These are phyloP conservation scores for Tupaia chinensis DNA, from an alignment of 2,113 vertebrate genomes.

Conservation along the genomic window DNA sequence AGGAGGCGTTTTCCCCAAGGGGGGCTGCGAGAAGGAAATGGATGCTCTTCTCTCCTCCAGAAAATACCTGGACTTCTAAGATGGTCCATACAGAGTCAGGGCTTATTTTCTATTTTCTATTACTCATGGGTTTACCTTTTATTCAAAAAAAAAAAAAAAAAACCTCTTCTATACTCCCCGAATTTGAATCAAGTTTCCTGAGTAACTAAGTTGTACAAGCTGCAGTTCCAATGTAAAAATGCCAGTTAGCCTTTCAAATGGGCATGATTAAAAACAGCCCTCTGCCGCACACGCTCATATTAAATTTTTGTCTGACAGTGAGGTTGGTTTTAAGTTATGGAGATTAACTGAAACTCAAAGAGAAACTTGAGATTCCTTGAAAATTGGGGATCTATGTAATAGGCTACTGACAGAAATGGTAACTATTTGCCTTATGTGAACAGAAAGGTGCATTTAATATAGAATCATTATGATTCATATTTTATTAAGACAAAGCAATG, in stretches of 20 bases:
- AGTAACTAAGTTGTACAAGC: not conserved
- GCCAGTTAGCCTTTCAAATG: not conserved
- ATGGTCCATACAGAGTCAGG: not conserved
- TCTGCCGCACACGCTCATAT: not conserved
- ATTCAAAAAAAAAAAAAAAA: not conserved
- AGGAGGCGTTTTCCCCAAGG: not conserved
- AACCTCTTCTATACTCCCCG: not conserved
- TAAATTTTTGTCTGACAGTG: not conserved
- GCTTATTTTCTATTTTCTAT: not conserved
- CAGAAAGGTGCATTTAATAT: not conserved
- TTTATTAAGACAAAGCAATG: slow-evolving; percentile 14
- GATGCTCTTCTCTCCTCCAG: not conserved
- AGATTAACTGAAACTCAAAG: not conserved
- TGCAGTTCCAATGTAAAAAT: not conserved
- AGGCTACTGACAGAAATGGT: not conserved
- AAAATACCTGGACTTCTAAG: not conserved
- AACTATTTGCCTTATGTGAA: not conserved
- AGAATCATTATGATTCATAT: not conserved
- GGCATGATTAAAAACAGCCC: not conserved
- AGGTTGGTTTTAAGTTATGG: not conserved
- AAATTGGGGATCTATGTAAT: not conserved
- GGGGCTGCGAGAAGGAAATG: not conserved
- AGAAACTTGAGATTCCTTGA: not conserved
- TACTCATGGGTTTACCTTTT: not conserved
- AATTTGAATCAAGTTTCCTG: not conserved